Evolutionary conservation across 2,888 invertebrate species (phyloP), one percentile per base, ranked within the genome.

Genomic region (Chrysolina americana): DNA sequence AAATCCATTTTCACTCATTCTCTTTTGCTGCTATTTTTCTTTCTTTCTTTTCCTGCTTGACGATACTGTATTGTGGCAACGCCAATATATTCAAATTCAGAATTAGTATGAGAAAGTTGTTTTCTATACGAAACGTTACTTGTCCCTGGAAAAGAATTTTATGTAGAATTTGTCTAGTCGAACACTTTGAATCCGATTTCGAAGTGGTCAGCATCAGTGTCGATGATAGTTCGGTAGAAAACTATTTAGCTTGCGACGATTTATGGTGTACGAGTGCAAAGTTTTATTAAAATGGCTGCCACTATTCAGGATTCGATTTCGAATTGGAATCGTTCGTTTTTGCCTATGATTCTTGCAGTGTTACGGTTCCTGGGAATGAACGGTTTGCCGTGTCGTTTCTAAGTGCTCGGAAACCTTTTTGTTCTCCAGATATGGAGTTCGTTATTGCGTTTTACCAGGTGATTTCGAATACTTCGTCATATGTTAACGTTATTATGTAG

Each of bases 221-320:
- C 36, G 59, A 59, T 59, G 15, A 28, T 59, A 59, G 59, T 59
- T 28, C 15, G 59, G 9, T 15, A 59, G 59, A 59, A 59, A 59
- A 59, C 36, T 59, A 59, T 59, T 59, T 36, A 59, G 59, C 15
- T 68, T 28, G 19, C 68, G 28, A 28, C 41, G 53, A 68, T 68
- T 68, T 68, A 68, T 68, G 53, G 36, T 50, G 68, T 19, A 68
- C 53, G 68, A 68, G 53, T 8, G 68, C 68, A 68, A 68, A 68
- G 68, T 68, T 68, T 68, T 68, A 68, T 68, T 68, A 68, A 68
- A 65, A 68, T 56, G 68, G 17, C 56, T 11, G 68, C 41, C 68
- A 68, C 53, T 53, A 68, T 68, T 68, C 68, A 53, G 41, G 41
- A 68, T 68, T 53, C 53, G 53, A 53, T 53, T 23, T 41, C 53